phyloP scores from a whole-genome alignment of 2,113 vertebrate genomes.

The Dasyornis broadbenti region DNA sequence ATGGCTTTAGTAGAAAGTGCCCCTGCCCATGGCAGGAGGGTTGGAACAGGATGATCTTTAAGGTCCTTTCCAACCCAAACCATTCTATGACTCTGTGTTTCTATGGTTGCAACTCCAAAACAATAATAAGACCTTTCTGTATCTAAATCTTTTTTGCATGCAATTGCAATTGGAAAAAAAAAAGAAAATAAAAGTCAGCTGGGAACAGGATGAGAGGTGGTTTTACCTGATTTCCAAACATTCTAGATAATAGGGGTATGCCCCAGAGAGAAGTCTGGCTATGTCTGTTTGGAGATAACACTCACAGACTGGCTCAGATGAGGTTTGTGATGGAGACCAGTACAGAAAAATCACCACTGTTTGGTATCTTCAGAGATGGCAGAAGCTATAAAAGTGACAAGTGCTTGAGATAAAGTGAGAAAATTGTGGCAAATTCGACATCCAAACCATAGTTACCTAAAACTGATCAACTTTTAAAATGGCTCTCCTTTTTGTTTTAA shows the following conservation, averaged over 20 bases:
- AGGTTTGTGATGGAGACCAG: background rate
- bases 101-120: background rate
- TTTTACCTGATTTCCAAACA: background rate
- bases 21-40: background rate
- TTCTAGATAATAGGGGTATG: background rate
- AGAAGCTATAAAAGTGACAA: background rate
- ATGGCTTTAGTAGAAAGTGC: background rate
- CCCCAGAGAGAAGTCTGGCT: background rate
- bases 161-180: background rate
- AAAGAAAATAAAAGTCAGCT: fast-evolving
- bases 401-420: background rate
- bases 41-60: background rate
- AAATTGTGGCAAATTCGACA: background rate
- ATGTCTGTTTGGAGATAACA: background rate
- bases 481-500: background rate
- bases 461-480: background rate
- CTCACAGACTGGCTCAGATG: fast-evolving
- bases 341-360: background rate
- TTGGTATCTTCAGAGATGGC: background rate
- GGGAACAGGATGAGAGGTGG: background rate
- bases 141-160: background rate
- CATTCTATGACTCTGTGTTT: background rate
- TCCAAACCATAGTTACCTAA: background rate
- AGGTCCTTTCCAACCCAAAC: background rate
- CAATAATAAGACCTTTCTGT: background rate